These are phyloP conservation scores for Porites evermanni DNA, from an alignment of 92 coral and sea anemone genomes.

Conservation along the genomic window DNA sequence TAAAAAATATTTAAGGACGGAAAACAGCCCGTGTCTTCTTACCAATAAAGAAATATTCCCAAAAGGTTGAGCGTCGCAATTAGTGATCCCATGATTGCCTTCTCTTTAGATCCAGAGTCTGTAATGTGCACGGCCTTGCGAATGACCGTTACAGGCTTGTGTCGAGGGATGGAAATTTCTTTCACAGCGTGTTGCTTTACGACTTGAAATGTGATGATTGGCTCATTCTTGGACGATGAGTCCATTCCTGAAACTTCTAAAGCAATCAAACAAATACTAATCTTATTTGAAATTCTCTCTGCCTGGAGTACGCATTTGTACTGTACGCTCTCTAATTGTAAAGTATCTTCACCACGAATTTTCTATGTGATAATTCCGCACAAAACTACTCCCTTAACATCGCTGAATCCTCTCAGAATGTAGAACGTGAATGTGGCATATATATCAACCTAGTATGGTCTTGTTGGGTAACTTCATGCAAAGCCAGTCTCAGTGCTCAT, in stretches of 20 bases:
- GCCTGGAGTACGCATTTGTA: background rate
- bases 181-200: background rate
- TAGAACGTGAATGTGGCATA: too few species aligned
- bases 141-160: slow-evolving; percentile 7
- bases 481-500: too few species aligned
- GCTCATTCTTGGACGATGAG: background rate
- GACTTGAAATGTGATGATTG: background rate
- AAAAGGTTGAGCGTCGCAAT: background rate
- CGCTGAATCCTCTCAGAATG: too few species aligned
- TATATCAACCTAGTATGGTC: too few species aligned
- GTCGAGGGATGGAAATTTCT: slow-evolving; percentile 15
- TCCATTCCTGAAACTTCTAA: too few species aligned
- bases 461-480: too few species aligned
- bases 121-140: background rate
- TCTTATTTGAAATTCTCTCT: background rate
- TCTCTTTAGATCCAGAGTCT: background rate
- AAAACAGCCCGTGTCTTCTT: background rate
- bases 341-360: background rate
- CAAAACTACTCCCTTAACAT: too few species aligned
- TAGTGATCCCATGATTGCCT: background rate
- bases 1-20: background rate
- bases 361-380: background rate
- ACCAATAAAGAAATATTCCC: slow-evolving; percentile 22
- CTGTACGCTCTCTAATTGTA: too few species aligned
- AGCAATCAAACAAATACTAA: background rate